Percentiles rank a stretch among this genome's conserved stretches.
These are phyloP conservation scores for Meloidogyne floridensis DNA, from an alignment of 1,140 invertebrate genomes.

Conservation along the genomic window DNA sequence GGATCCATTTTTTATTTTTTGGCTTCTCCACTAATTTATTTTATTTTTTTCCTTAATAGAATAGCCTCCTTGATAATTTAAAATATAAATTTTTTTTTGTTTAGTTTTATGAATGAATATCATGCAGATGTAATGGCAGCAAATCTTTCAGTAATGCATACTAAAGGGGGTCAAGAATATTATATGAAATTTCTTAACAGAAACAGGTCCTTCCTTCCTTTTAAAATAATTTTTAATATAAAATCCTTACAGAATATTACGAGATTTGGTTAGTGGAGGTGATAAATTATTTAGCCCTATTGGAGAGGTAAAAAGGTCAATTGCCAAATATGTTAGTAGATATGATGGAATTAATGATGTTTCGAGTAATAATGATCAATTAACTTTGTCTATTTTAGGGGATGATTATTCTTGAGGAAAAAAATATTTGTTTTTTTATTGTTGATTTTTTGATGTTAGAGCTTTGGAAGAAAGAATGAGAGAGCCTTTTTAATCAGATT, in stretches of 20 bases:
- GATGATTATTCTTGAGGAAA: constrained; percentile 15
- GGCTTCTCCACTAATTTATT: too few relatives aligned
- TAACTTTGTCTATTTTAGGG: constrained; percentile 14
- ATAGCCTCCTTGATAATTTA: too few relatives aligned
- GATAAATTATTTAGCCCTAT: constrained; percentile 28
- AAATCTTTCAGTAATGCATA: constrained; percentile 23
- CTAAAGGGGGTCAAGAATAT: constrained; percentile 27
- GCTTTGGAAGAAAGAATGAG: too few relatives aligned
- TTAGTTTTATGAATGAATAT: constrained; percentile 22
- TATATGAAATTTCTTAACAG: constrained; percentile 27
- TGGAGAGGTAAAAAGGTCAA: constrained; percentile 15
- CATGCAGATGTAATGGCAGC: constrained; percentile 31
- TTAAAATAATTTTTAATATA: background rate
- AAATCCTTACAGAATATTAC: constrained; percentile 19
- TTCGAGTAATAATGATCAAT: constrained; percentile 28
- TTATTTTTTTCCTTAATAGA: too few relatives aligned
- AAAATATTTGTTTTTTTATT: background rate
- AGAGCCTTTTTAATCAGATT: too few relatives aligned
- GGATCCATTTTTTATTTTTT: too few relatives aligned
- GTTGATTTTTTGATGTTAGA: background rate
- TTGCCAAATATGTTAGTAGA: constrained; percentile 25
- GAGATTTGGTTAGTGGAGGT: constrained; percentile 15
- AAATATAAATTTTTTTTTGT: background rate
- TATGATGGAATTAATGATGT: constrained; percentile 25
- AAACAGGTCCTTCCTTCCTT: constrained; percentile 17